A percentile compares a stretch with the other conserved stretches of the same genome.
phyloP scores from a whole-genome alignment of 2,888 invertebrate genomes.

The Agriopis aurantiaria region DNA sequence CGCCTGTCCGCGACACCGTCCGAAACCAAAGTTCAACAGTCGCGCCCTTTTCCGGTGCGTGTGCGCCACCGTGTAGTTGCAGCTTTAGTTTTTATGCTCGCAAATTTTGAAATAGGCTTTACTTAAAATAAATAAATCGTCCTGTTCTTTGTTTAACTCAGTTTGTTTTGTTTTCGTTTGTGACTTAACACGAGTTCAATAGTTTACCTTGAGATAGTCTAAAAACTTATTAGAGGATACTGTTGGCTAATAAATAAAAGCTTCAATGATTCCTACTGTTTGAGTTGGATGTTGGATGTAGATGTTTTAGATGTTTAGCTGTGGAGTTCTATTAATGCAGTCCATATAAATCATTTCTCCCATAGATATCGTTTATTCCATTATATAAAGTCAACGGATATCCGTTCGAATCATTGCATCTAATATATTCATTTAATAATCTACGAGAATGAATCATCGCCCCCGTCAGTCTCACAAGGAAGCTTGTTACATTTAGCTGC shows the following conservation, averaged over 20 bases:
- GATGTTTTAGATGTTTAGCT: not conserved
- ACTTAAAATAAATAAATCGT: not conserved
- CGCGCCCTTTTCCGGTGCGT: slow-evolving; percentile 79
- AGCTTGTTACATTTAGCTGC: slow-evolving; percentile 19
- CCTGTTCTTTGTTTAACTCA: slow-evolving; percentile 17
- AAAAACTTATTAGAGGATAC: not conserved
- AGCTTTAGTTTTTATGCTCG: slow-evolving; percentile 38
- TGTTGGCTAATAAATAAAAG: not conserved
- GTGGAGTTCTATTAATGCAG: not conserved
- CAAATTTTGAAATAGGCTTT: slow-evolving; percentile 31
- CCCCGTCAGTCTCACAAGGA: slow-evolving; percentile 19
- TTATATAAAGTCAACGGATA: slow-evolving; percentile 24
- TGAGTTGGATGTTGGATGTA: not conserved
- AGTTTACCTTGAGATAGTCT: slow-evolving; percentile 6
- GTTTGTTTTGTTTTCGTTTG: slow-evolving; percentile 13
- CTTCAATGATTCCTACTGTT: not conserved
- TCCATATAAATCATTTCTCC: slow-evolving; percentile 7
- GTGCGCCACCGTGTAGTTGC: slow-evolving; percentile 44
- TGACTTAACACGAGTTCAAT: slow-evolving; percentile 13
- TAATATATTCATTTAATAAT: slow-evolving; percentile 21
- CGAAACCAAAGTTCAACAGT: slow-evolving; percentile 68
- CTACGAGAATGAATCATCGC: slow-evolving; percentile 27
- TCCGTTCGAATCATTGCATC: slow-evolving; percentile 24
- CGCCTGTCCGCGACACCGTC: slow-evolving; percentile 46
- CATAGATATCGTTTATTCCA: not conserved